Conservation (phyloP, 2,113 vertebrate species). For the Lucifuga dentata region DNA sequence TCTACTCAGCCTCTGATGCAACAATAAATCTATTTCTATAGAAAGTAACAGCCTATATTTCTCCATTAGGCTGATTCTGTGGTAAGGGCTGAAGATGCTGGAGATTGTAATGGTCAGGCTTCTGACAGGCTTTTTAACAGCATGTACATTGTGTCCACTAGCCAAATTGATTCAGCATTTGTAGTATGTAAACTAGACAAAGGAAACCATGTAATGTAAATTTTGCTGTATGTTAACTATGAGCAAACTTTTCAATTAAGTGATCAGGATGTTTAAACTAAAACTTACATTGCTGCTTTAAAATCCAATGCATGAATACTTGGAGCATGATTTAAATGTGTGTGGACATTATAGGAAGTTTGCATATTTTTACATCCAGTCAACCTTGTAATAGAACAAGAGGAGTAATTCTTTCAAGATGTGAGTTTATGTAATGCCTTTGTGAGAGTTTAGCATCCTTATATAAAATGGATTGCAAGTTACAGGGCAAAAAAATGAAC, state of each 20-base stretch:
- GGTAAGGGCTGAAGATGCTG: slow-evolving; percentile 44
- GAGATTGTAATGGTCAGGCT: slow-evolving; percentile 49
- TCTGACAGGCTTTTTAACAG: slow-evolving; percentile 54
- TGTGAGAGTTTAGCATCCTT: slow-evolving; percentile 54
- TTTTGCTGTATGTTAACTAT: not conserved
- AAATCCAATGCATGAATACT: slow-evolving; percentile 22
- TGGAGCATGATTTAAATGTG: slow-evolving; percentile 24
- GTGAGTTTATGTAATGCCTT: slow-evolving; percentile 55
- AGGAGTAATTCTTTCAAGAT: slow-evolving; percentile 58
- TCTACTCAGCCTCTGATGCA: slow-evolving; percentile 54
- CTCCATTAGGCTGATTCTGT: slow-evolving; percentile 57
- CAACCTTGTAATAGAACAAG: slow-evolving; percentile 39
- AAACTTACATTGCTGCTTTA: slow-evolving; percentile 9
- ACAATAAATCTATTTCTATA: slow-evolving; percentile 74
- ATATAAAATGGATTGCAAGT: slow-evolving; percentile 57
- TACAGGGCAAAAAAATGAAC: slow-evolving; percentile 53
- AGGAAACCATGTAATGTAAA: too few species aligned
- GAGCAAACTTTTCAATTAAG: not conserved
- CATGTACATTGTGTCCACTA: not conserved
- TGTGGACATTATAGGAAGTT: slow-evolving; percentile 25
- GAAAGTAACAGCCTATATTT: slow-evolving; percentile 83
- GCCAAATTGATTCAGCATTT: slow-evolving; percentile 9
- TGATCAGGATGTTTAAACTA: not conserved
- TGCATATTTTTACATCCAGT: slow-evolving; percentile 44
- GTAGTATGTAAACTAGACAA: not conserved